These are phyloP conservation scores for Coracopsis vasa DNA, from an alignment of 2,113 vertebrate species.

Conservation along the genomic window DNA sequence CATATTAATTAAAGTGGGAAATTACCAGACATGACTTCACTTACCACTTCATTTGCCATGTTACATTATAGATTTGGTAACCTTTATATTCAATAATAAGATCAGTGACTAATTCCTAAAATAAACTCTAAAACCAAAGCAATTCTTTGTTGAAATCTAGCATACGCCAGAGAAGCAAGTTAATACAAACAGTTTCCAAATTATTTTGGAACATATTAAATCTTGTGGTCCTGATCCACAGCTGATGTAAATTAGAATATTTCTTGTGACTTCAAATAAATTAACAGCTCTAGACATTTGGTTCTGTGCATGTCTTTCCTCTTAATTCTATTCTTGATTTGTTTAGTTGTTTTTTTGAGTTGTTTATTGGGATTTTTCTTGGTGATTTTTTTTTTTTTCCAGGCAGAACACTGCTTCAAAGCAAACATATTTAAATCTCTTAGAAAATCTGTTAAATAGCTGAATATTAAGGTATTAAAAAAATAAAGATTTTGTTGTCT, in stretches of 20 bases:
- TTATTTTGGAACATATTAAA: background rate
- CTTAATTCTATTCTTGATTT: background rate
- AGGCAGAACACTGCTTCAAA: background rate
- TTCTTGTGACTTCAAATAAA: background rate
- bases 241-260: background rate
- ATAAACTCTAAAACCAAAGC: conserved; percentile 9
- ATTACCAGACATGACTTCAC: conserved; percentile 37
- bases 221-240: background rate
- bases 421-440: background rate
- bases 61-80: conserved; percentile 31
- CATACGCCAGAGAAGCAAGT: background rate
- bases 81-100: conserved; percentile 55
- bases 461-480: background rate
- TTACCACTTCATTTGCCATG: conserved; percentile 47
- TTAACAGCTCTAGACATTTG: background rate
- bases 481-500: background rate
- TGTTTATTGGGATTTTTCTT: background rate
- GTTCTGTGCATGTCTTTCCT: background rate
- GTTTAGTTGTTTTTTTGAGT: background rate
- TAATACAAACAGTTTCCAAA: background rate
- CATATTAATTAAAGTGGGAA: conserved; percentile 24
- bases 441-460: background rate
- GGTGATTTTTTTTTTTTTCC: no score
- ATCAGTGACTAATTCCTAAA: conserved; percentile 10
- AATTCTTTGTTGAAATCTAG: background rate